Conservation (phyloP, 2,797 vertebrate genomes). For the Sebastes kiyomatsui region DNA sequence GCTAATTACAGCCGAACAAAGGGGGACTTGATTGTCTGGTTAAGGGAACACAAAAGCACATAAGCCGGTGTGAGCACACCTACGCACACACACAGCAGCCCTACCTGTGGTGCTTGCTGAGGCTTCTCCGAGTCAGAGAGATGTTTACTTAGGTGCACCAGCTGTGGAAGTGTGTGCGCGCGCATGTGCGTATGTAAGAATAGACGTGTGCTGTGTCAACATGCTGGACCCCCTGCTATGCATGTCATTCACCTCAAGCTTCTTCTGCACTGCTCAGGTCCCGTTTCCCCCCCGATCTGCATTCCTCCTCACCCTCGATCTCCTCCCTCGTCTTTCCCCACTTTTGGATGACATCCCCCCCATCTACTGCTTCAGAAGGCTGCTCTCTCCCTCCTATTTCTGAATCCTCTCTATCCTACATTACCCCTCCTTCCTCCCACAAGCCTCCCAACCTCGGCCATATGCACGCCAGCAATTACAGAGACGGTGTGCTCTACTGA, state of each 20-base stretch:
- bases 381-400: slow-evolving; percentile 39
- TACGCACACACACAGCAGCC: not conserved
- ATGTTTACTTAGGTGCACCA: slow-evolving; percentile 44
- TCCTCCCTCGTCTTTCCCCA: not conserved
- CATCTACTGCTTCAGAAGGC: slow-evolving; percentile 38
- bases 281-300: not conserved
- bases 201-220: slow-evolving; percentile 59
- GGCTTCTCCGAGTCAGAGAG: slow-evolving; percentile 13
- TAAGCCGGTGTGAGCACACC: not conserved
- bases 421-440: slow-evolving; percentile 13
- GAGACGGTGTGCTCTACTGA: slow-evolving; percentile 56
- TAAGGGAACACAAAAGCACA: slow-evolving; percentile 40
- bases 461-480: slow-evolving; percentile 71
- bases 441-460: slow-evolving; percentile 39
- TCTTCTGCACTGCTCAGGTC: slow-evolving; percentile 22
- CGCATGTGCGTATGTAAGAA: slow-evolving; percentile 40
- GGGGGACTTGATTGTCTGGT: slow-evolving; percentile 42
- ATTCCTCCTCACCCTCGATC: slow-evolving; percentile 24
- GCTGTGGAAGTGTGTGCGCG: slow-evolving; percentile 23
- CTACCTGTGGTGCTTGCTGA: slow-evolving; percentile 50
- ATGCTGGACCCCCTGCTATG: slow-evolving; percentile 51
- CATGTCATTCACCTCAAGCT: slow-evolving; percentile 53
- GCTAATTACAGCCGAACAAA: slow-evolving; percentile 62
- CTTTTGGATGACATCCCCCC: slow-evolving; percentile 32
- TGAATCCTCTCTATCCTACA: slow-evolving; percentile 42